Conservation (phyloP, 2,113 vertebrate genomes). For the Corythaixoides concolor region DNA sequence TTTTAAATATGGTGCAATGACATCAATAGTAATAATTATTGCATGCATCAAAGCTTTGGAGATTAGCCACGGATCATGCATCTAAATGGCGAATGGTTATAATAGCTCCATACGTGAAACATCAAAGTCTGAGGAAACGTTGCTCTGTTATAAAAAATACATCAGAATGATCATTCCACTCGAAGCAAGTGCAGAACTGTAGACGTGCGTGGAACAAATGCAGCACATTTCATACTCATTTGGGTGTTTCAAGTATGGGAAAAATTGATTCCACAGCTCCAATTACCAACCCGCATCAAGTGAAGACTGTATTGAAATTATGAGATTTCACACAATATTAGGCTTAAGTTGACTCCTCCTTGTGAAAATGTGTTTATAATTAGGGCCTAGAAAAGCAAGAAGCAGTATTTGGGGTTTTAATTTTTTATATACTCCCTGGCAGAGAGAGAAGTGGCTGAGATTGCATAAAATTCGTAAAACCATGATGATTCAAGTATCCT, state of each 20-base stretch:
- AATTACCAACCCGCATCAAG: slow-evolving; percentile 30
- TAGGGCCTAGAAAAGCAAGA: slow-evolving; percentile 14
- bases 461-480: slow-evolving; percentile 28
- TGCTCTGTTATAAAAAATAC: slow-evolving; percentile 72
- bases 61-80: slow-evolving; percentile 78
- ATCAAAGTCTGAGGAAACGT: slow-evolving; percentile 75
- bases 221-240: slow-evolving; percentile 48
- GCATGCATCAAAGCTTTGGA: slow-evolving; percentile 71
- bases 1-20: slow-evolving; percentile 62
- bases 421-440: slow-evolving; percentile 35
- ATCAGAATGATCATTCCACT: slow-evolving; percentile 47
- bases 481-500: slow-evolving; percentile 20
- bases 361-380: slow-evolving; percentile 50
- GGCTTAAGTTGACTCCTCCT: slow-evolving; percentile 44
- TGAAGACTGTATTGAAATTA: slow-evolving; percentile 32
- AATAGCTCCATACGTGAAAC: slow-evolving; percentile 77
- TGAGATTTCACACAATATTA: slow-evolving; percentile 40
- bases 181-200: neutral
- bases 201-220: slow-evolving; percentile 41
- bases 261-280: slow-evolving; percentile 55
- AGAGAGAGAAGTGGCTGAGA: slow-evolving; percentile 19
- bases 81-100: slow-evolving; percentile 74
- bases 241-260: slow-evolving; percentile 48
- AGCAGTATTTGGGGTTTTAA: slow-evolving; percentile 16
- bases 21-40: slow-evolving; percentile 73